Evolutionary conservation across 1,140 invertebrate species (phyloP).

Genomic region (Globodera rostochiensis): DNA sequence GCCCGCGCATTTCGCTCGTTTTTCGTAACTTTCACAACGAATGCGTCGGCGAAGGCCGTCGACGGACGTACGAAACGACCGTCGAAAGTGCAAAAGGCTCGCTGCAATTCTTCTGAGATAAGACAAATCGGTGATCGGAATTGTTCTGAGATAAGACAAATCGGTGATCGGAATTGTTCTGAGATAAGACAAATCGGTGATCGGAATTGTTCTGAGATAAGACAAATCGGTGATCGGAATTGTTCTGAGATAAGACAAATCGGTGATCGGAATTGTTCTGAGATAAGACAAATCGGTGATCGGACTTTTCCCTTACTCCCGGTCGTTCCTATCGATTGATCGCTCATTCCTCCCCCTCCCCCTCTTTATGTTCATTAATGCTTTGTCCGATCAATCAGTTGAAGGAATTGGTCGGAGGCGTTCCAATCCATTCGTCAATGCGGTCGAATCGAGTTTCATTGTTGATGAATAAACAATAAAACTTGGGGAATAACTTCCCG

Average conservation of each 20-base stretch:
- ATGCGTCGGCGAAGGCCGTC: neutral
- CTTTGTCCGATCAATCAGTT: too few species aligned
- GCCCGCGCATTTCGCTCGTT: neutral
- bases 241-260: neutral
- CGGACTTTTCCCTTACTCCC: too few species aligned
- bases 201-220: neutral
- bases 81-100: neutral
- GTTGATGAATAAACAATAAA: too few species aligned
- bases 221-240: neutral
- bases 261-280: neutral
- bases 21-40: neutral
- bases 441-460: too few species aligned
- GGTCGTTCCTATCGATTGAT: too few species aligned
- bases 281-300: neutral
- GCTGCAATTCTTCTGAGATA: neutral
- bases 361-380: too few species aligned
- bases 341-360: too few species aligned
- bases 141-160: neutral
- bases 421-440: too few species aligned
- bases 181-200: too few species aligned
- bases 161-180: too few species aligned
- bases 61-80: neutral
- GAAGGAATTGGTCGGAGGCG: too few species aligned
- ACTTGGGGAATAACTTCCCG: too few species aligned
- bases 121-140: neutral